Evolutionary conservation across 2,888 invertebrate genomes (phyloP), one percentile per base, ranked within the genome.

Genomic region (Lottia gigantea): DNA sequence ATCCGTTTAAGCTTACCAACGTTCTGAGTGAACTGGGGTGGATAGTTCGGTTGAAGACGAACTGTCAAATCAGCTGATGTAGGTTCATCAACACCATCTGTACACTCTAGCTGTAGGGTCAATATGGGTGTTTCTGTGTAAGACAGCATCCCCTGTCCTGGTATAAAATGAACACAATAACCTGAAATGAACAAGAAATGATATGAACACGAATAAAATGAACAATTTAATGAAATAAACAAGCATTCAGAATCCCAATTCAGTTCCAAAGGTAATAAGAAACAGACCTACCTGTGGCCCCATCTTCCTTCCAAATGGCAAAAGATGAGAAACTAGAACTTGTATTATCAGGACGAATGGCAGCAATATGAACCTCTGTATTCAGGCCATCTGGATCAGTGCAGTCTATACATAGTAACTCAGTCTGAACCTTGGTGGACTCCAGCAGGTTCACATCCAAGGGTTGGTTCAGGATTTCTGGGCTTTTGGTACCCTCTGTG

Each of bases 401-500:
- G 19, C 55, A 55, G 8, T 55, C 23, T 19, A 55, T 55, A 55
- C 55, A 55, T 2, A 55, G 11, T 55, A 55, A 55, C 55, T 55
- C 19, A 2, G 23, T 55, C 23, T 55, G 55, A 23, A 55, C 55
- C 2, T 12, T 19, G 19, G 55, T 55, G 1, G 55, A 55, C 15
- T 55, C 55, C 23, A 55, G 11, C 55, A 55, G 55, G 19, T 55
- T 55, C 4, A 55, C 55, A 55, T 55, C 55, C 19, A 55, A 55
- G 14, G 55, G 55, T 14, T 55, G 55, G 12, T 23, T 23, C 19
- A 55, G 23, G 11, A 55, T 19, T 6, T 55, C 55, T 8, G 55
- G 55, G 19, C 55, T 55, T 55, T 55, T 55, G 23, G 55, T 55
- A 12, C 55, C 55, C 8, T 55, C 55, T 23, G 55, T 55, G 8